phyloP scores from a whole-genome alignment of 2,888 invertebrate species.

The Autographa gamma region DNA sequence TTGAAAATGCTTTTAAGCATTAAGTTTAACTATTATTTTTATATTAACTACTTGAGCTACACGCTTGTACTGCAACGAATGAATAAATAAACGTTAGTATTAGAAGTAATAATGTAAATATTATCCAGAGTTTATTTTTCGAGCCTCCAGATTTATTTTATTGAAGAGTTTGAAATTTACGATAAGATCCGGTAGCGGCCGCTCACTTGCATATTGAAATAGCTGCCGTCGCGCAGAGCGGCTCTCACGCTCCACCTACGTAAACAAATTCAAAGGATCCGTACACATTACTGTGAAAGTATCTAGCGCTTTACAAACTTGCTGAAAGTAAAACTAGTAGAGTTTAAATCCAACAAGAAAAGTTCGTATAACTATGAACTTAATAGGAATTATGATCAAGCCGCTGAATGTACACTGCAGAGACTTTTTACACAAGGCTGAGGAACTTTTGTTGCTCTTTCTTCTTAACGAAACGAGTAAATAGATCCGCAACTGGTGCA shows the following conservation, averaged over 20 bases:
- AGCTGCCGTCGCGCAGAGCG: constrained; percentile 14
- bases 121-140: constrained; percentile 8
- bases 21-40: no score
- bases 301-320: constrained; percentile 8
- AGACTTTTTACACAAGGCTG: not conserved
- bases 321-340: not conserved
- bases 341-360: not conserved
- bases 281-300: constrained; percentile 30
- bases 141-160: constrained; percentile 18
- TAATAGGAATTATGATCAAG: not conserved
- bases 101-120: not conserved
- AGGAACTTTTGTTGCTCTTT: not conserved
- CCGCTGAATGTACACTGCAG: not conserved
- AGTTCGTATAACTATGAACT: not conserved
- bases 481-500: not conserved
- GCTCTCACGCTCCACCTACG: constrained; percentile 31
- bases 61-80: no score
- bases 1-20: no score
- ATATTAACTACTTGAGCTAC: no score
- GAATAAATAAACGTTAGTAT: not conserved
- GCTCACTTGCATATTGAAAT: constrained; percentile 52
- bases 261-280: constrained; percentile 47
- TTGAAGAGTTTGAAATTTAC: constrained; percentile 39
- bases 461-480: not conserved
- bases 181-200: constrained; percentile 25